phyloP scores from a whole-genome alignment of 2,113 vertebrate species.

The Leptosomus discolor region DNA sequence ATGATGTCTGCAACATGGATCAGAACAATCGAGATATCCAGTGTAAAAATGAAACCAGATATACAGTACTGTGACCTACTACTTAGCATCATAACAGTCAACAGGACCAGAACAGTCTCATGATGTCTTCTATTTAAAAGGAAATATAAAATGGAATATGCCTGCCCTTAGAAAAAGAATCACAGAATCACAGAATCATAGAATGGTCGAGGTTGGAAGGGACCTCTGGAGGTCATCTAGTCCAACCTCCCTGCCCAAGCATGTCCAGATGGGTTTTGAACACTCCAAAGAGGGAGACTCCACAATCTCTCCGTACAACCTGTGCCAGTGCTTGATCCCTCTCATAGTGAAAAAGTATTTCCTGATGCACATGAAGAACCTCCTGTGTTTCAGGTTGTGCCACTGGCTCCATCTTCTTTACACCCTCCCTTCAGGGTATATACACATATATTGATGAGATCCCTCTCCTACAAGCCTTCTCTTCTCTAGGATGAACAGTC shows the following conservation, averaged over 20 bases:
- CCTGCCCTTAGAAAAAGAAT: neutral
- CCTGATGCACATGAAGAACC: neutral
- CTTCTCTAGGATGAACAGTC: neutral
- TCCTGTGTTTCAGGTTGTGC: neutral
- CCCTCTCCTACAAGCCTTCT: rapidly evolving
- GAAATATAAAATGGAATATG: neutral
- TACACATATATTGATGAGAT: neutral
- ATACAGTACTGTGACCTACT: neutral
- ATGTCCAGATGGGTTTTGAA: neutral
- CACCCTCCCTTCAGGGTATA: rapidly evolving
- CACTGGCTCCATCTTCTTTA: neutral
- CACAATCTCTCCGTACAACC: neutral
- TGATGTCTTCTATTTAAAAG: neutral
- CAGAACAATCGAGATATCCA: neutral
- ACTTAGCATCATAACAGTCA: neutral
- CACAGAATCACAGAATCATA: neutral
- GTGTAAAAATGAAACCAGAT: neutral
- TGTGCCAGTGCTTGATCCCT: neutral
- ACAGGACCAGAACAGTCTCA: neutral
- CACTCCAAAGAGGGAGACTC: neutral
- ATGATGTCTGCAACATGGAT: neutral
- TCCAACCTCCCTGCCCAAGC: neutral
- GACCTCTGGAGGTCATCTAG: neutral
- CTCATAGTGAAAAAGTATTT: neutral
- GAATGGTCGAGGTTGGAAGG: neutral